Conservation (phyloP, 2,888 invertebrate species). For the Cyaniris semiargus region DNA sequence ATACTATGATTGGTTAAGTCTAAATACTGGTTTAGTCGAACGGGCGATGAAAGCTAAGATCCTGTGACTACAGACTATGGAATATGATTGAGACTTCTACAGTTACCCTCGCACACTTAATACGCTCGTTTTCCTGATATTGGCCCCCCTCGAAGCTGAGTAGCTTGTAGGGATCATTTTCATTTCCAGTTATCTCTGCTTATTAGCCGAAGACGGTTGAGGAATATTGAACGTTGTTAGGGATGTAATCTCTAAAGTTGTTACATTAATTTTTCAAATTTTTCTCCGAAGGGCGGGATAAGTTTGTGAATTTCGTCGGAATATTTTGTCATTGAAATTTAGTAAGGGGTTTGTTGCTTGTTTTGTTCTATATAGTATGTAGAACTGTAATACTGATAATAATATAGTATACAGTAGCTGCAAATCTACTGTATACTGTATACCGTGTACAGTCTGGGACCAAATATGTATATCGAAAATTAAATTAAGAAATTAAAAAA, state of each 20-base stretch:
- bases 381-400: too few species aligned
- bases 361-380: too few species aligned
- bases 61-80: neutral
- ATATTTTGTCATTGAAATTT: neutral
- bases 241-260: constrained; percentile 3
- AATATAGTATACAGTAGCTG: neutral
- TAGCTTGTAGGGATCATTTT: neutral
- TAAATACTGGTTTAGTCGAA: neutral
- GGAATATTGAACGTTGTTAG: constrained; percentile 16
- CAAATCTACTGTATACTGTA: too few species aligned
- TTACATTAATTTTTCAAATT: neutral
- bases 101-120: neutral
- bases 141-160: neutral
- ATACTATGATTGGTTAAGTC: neutral
- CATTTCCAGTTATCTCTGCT: constrained; percentile 13
- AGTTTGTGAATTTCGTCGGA: neutral
- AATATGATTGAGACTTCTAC: neutral
- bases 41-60: neutral
- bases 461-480: neutral
- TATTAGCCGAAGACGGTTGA: constrained; percentile 2
- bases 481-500: too few species aligned
- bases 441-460: neutral
- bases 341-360: neutral
- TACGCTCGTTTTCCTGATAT: constrained; percentile 1
- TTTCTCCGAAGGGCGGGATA: neutral